These are phyloP conservation scores for Papilio xuthus DNA, from an alignment of 1,140 invertebrate genomes.

Conservation along the genomic window DNA sequence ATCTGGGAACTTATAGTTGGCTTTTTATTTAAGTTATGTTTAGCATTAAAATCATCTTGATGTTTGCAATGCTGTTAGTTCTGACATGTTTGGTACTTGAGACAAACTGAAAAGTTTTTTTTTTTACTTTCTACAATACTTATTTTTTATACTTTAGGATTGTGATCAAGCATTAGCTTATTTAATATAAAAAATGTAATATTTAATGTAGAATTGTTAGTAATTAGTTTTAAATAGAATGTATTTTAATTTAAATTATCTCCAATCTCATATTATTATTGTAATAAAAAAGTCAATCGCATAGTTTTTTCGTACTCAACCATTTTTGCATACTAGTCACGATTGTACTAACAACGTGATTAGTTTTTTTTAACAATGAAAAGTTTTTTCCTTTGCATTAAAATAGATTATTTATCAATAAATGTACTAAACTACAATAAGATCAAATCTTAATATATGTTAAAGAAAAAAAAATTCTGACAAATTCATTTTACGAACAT, in stretches of 20 bases:
- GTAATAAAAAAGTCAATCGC: not conserved
- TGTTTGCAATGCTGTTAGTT: no score
- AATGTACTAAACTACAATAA: not conserved
- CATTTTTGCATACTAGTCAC: not conserved
- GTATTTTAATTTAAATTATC: not conserved
- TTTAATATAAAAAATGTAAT: no score
- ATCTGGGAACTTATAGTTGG: no score
- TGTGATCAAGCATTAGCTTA: no score
- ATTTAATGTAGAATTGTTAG: no score
- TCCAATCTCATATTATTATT: not conserved
- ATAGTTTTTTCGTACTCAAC: not conserved
- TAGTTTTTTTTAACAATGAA: not conserved
- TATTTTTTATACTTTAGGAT: no score
- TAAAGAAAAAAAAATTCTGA: not conserved
- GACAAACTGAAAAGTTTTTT: no score
- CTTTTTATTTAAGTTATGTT: no score
- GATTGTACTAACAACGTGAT: not conserved
- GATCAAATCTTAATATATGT: not conserved
- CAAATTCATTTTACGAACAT: not conserved
- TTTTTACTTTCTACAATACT: no score
- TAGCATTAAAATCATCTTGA: no score
- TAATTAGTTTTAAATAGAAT: not conserved
- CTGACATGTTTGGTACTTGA: no score
- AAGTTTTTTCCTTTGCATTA: not conserved
- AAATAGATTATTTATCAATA: not conserved